phyloP scores from a whole-genome alignment of 2,113 vertebrate genomes.

The Xiphorhynchus elegans region DNA sequence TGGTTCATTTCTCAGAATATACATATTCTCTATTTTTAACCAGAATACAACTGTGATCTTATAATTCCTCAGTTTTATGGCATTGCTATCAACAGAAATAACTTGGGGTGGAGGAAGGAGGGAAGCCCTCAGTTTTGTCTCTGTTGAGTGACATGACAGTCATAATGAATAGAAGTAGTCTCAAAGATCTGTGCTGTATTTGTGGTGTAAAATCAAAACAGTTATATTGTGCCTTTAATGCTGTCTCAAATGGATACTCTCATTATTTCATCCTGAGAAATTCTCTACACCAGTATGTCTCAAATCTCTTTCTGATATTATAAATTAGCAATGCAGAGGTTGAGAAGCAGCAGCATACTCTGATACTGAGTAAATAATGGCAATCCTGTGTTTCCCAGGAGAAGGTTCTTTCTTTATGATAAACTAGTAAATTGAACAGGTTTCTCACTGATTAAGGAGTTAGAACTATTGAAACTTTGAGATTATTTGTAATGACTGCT shows the following conservation, averaged over 20 bases:
- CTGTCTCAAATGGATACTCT: conserved; percentile 1
- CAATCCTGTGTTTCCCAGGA: not conserved
- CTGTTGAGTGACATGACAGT: not conserved
- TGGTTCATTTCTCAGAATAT: not conserved
- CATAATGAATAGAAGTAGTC: not conserved
- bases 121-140: not conserved
- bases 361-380: not conserved
- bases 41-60: not conserved
- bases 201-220: conserved; percentile 15
- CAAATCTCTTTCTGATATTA: conserved; percentile 26
- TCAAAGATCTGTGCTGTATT: not conserved
- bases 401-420: not conserved
- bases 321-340: not conserved
- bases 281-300: not conserved
- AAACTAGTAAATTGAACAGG: not conserved
- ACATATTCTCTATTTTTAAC: not conserved
- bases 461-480: not conserved
- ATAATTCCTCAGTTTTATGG: not conserved
- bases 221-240: not conserved
- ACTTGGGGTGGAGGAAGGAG: not conserved
- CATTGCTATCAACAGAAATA: not conserved
- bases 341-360: not conserved
- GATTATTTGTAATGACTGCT: not conserved
- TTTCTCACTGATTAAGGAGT: not conserved
- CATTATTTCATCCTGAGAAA: conserved; percentile 32